Evolutionary conservation across 2,888 invertebrate species (phyloP).

Genomic region (Subacronicta megacephala): DNA sequence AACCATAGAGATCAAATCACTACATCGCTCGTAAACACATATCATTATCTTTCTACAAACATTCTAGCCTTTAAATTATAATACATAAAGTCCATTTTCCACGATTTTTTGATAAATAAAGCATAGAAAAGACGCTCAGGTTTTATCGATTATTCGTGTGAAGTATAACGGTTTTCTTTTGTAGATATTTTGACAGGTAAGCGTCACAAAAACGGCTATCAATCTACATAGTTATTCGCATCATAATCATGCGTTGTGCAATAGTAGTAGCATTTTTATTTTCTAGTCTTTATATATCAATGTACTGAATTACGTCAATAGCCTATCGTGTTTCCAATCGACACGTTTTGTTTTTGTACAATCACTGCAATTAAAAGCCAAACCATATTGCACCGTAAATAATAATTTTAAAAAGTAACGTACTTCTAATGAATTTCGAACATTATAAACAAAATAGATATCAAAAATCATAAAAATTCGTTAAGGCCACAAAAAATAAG

Average conservation of each 20-base stretch:
- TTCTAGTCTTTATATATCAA: conserved; percentile 37
- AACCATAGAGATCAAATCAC: conserved; percentile 88
- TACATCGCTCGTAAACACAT: conserved; percentile 59
- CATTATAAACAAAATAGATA: conserved; percentile 9
- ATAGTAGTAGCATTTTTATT: conserved; percentile 19
- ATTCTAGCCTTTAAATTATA: conserved; percentile 8
- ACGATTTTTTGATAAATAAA: background rate
- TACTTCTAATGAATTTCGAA: conserved; percentile 40
- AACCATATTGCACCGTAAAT: conserved; percentile 21
- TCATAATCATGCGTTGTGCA: conserved; percentile 14
- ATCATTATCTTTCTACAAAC: conserved; percentile 8
- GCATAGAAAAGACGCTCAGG: conserved; percentile 68
- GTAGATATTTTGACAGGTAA: conserved; percentile 60
- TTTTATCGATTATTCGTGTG: conserved; percentile 68
- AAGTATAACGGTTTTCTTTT: conserved; percentile 79
- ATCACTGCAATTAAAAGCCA: conserved; percentile 35
- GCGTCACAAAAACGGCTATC: conserved; percentile 43
- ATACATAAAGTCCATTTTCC: conserved; percentile 41
- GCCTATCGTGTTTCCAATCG: conserved; percentile 47
- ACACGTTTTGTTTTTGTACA: conserved; percentile 43
- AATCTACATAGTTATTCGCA: conserved; percentile 34
- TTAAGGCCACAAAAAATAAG: conserved; percentile 57
- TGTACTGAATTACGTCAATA: conserved; percentile 38
- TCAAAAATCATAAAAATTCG: conserved; percentile 35
- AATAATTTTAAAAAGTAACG: conserved; percentile 44